phyloP scores from a whole-genome alignment of 2,113 vertebrate species.

The Nothoprocta pentlandii region DNA sequence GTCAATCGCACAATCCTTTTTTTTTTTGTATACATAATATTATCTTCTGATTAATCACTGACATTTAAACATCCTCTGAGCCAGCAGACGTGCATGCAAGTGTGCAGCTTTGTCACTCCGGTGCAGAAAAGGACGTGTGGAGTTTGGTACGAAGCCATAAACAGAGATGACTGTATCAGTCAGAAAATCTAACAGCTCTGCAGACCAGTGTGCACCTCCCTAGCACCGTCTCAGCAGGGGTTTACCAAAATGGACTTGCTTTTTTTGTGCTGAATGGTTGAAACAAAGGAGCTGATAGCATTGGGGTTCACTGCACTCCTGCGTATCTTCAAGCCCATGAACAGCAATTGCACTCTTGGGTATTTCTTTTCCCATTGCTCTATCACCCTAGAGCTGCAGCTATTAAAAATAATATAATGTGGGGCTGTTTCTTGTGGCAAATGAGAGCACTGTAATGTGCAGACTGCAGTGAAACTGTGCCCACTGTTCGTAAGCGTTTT shows the following conservation, averaged over 20 bases:
- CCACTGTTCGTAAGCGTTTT: rapidly evolving
- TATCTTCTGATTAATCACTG: background rate
- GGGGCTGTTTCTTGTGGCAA: background rate
- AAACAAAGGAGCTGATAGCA: background rate
- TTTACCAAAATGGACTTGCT: rapidly evolving
- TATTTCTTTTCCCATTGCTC: rapidly evolving
- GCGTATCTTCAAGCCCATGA: background rate
- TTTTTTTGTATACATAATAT: background rate
- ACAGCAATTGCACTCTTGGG: rapidly evolving
- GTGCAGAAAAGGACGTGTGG: background rate
- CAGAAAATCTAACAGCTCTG: background rate
- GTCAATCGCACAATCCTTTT: background rate
- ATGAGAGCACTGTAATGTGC: background rate
- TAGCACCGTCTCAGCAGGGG: background rate
- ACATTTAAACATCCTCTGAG: background rate
- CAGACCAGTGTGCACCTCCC: background rate
- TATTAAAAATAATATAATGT: no score
- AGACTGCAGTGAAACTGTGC: background rate
- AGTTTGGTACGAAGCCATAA: background rate
- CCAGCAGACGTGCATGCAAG: background rate
- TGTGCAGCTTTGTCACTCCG: rapidly evolving
- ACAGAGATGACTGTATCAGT: rapidly evolving
- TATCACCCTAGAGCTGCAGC: rapidly evolving
- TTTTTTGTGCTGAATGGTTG: background rate
- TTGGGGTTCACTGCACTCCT: rapidly evolving